Evolutionary conservation across 2,113 vertebrate genomes (phyloP).

Genomic region (Semnornis frantzii): DNA sequence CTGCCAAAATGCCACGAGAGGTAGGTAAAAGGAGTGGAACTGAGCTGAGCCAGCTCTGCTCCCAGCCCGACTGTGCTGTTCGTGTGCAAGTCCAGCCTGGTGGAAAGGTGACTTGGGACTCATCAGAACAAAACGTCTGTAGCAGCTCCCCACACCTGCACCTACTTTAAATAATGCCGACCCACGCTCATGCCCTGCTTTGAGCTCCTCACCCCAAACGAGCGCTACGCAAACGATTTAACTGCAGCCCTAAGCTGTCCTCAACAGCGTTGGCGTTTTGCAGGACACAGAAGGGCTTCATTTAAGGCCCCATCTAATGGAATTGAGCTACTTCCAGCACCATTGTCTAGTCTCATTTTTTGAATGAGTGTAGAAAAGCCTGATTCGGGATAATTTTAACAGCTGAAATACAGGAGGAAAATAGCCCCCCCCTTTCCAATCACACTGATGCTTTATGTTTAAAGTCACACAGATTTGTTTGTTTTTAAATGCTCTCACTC

Average conservation of each 20-base stretch:
- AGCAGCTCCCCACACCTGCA: neutral
- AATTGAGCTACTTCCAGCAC: fast-evolving
- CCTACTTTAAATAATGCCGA: fast-evolving
- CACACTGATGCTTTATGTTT: neutral
- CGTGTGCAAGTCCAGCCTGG: neutral
- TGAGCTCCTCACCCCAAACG: neutral
- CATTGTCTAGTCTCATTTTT: fast-evolving
- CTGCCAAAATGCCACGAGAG: fast-evolving
- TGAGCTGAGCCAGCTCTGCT: neutral
- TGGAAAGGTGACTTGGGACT: neutral
- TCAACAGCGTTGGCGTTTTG: fast-evolving
- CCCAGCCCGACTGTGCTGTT: fast-evolving
- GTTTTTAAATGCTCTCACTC: neutral
- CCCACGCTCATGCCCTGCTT: fast-evolving
- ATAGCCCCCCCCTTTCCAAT: neutral
- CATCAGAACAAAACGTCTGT: fast-evolving
- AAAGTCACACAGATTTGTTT: neutral
- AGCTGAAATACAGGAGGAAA: neutral
- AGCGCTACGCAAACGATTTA: fast-evolving
- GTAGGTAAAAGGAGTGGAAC: neutral
- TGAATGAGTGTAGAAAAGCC: neutral
- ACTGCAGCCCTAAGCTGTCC: fast-evolving
- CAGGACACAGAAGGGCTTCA: neutral
- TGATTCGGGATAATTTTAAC: neutral
- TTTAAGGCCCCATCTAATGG: neutral